Conservation (phyloP, 35 echinoderm and acorn worm species). For the Apostichopus japonicus region DNA sequence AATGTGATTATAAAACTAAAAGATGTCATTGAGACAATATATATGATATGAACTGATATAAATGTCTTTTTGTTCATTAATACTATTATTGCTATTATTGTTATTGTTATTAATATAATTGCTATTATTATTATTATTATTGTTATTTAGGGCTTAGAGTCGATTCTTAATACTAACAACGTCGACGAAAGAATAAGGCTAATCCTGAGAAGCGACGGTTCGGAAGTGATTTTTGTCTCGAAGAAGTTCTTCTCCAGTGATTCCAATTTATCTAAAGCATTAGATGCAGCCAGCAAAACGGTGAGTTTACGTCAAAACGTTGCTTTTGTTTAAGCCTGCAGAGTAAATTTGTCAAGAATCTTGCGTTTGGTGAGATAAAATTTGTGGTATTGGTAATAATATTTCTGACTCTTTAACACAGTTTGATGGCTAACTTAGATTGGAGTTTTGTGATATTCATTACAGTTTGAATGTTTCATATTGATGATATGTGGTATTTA, state of each 20-base stretch:
- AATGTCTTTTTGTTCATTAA: not conserved
- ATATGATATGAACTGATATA: not conserved
- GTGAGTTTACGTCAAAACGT: not conserved
- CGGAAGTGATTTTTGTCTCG: conserved; percentile 60
- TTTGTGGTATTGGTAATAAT: not conserved
- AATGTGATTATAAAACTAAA: no score
- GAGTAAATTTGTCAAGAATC: no score
- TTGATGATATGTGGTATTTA: not conserved
- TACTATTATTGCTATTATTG: not conserved
- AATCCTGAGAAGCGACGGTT: conserved; percentile 60
- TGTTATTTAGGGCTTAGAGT: conserved; percentile 51
- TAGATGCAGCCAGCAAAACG: conserved; percentile 62
- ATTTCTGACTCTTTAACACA: not conserved
- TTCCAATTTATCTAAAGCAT: conserved; percentile 34
- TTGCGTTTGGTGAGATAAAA: no score
- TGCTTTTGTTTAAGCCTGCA: not conserved
- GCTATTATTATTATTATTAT: not conserved
- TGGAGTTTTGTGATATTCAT: not conserved
- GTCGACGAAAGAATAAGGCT: conserved; percentile 35
- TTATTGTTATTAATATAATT: not conserved
- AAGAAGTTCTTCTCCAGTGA: conserved; percentile 66
- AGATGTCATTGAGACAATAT: no score
- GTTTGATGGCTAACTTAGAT: not conserved
- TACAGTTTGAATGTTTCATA: not conserved
- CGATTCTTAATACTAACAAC: conserved; percentile 43